A percentile compares a stretch with the other conserved stretches of the same genome.
phyloP scores from a whole-genome alignment of 2,797 vertebrate species.

The Lepus oiostolus region DNA sequence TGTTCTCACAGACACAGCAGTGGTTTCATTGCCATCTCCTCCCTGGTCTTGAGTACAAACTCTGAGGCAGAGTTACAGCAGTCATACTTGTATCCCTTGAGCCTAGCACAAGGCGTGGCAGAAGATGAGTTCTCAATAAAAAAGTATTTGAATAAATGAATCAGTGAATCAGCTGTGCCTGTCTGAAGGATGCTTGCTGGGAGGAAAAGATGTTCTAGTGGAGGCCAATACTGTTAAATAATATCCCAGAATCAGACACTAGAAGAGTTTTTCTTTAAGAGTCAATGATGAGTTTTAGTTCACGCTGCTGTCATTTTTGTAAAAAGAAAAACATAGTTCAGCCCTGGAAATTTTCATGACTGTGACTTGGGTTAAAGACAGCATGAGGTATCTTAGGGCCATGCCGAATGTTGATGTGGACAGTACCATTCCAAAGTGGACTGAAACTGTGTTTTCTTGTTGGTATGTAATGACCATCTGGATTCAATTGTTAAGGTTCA shows the following conservation, averaged over 20 bases:
- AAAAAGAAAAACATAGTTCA: neutral
- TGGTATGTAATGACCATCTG: constrained; percentile 78
- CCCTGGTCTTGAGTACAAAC: neutral
- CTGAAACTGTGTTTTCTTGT: constrained; percentile 62
- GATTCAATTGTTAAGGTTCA: constrained; percentile 78
- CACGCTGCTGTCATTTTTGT: constrained; percentile 5
- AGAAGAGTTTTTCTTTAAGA: constrained; percentile 33
- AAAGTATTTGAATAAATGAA: constrained; percentile 33
- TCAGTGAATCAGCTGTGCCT: neutral
- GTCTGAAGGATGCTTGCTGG: neutral
- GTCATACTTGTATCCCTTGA: neutral
- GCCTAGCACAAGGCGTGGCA: neutral
- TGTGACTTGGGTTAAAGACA: constrained; percentile 2
- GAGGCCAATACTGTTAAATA: neutral
- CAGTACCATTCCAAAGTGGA: constrained; percentile 38
- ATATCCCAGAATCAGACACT: neutral
- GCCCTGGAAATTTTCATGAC: neutral
- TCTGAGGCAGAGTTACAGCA: constrained; percentile 4
- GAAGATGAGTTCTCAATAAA: constrained; percentile 32
- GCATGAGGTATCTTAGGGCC: constrained; percentile 18
- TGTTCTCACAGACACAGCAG: neutral
- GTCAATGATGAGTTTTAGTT: constrained; percentile 17
- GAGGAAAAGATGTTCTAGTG: neutral
- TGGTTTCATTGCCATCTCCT: constrained; percentile 19
- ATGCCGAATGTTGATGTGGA: neutral